Base-by-base conservation (phyloP, 2,113 vertebrate species). In the Plecturocebus donacophilus region DNA sequence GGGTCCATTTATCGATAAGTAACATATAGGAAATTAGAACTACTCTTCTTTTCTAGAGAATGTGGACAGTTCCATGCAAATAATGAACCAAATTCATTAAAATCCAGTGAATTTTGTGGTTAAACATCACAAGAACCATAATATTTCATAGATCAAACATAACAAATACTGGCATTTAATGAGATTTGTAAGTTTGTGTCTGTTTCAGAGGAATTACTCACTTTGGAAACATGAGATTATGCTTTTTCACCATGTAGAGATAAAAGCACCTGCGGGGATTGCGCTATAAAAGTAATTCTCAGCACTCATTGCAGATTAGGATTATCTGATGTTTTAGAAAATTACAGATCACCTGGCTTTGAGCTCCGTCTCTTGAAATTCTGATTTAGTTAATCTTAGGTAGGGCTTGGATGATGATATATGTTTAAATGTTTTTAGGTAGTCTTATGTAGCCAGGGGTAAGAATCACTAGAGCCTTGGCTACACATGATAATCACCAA, bases 271-370 rank as follows among this genome's bases (percentile, higher is more conserved):
- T 45, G 13, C 66, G 83, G 40, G 71, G 42, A 91, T 40, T 47
- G 38, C 27, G 58, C 38, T 38, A 68, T 2, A 80, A 32, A 12
- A 38, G 38, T 45, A 11, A 19, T 88, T 94, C 61, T 90, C 30
- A 52, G 27, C 3, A 68, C 19, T 66, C 19, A 52, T 0, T 71
- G 32, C 40, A 89, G 56, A 64, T 47, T n/a, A 91, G 9, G 91
- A 64, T 94, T 47, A 86, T 19, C 76, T 90, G 40, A 92, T 30
- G 83, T 71, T 95, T 95, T 68, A 52, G 68, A n/a, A 85, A 94
- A 86, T 86, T 87, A 8, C 14, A 61, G 35, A 61, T 54, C 35
- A 79, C 49, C 5, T 42, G 23, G 16, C 2, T 75, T 4, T 80
- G 20, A 5, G 19, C 7, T 27, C 1, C 3, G 38, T 75, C 9